A percentile compares a stretch with the other conserved stretches of the same genome.
Conservation (phyloP, 2,888 invertebrate species). For the Catocala fraxini region DNA sequence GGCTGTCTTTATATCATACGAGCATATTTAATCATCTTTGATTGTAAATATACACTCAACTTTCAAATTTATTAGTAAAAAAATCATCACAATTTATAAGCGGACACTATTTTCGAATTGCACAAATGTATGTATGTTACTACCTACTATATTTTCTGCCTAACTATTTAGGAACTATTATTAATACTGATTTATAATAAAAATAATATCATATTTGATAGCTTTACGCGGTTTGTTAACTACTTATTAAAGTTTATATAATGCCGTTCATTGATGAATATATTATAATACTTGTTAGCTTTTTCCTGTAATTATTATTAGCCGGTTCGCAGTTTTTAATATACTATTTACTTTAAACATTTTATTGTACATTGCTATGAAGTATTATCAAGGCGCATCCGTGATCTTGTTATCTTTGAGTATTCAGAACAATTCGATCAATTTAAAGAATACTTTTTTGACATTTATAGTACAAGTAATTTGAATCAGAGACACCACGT, state of each 20-base stretch:
- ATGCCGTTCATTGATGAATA: slow-evolving; percentile 26
- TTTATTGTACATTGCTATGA: slow-evolving; percentile 1
- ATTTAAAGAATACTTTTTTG: slow-evolving; percentile 2
- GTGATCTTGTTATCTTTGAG: neutral
- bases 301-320: slow-evolving; percentile 16
- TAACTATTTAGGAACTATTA: slow-evolving; percentile 21
- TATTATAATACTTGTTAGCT: slow-evolving; percentile 26
- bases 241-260: slow-evolving; percentile 47
- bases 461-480: slow-evolving; percentile 30
- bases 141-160: slow-evolving; percentile 17
- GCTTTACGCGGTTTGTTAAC: slow-evolving; percentile 55
- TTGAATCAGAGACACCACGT: slow-evolving; percentile 13
- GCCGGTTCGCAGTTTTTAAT: neutral
- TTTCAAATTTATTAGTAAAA: slow-evolving; percentile 31
- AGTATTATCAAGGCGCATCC: slow-evolving; percentile 2
- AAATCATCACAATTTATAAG: slow-evolving; percentile 48
- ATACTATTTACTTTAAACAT: neutral
- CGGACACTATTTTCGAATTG: slow-evolving; percentile 34
- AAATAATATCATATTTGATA: slow-evolving; percentile 35
- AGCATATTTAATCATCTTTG: slow-evolving; percentile 46
- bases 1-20: slow-evolving; percentile 49
- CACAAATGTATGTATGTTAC: slow-evolving; percentile 37
- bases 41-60: slow-evolving; percentile 39
- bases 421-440: neutral
- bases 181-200: slow-evolving; percentile 20